These are phyloP conservation scores for Lindbergichthys nudifrons DNA, from an alignment of 2,797 vertebrate species.

Conservation along the genomic window DNA sequence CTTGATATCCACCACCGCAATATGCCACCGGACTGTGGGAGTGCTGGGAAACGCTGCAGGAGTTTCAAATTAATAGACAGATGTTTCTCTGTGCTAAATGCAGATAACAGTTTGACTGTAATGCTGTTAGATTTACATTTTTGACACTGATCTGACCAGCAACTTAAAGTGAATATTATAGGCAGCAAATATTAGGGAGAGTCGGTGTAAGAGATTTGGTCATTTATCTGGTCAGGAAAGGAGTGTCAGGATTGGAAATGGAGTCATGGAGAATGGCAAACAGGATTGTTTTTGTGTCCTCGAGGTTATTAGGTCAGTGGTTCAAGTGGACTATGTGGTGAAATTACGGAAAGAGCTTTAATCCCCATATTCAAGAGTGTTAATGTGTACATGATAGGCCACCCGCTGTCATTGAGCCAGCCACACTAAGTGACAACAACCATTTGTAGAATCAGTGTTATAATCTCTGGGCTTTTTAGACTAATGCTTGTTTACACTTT, in stretches of 20 bases:
- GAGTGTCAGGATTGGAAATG: slow-evolving; percentile 2
- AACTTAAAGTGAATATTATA: background rate
- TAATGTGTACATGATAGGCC: slow-evolving; percentile 56
- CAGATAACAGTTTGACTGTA: slow-evolving; percentile 42
- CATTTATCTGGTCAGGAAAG: background rate
- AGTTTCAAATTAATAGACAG: slow-evolving; percentile 54
- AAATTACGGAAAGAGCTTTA: slow-evolving; percentile 57
- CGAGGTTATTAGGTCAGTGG: slow-evolving; percentile 49
- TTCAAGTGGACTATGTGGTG: slow-evolving; percentile 34
- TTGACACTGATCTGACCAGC: slow-evolving; percentile 30
- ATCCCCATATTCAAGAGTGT: slow-evolving; percentile 64
- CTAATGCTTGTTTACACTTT: slow-evolving; percentile 53
- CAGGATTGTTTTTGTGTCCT: slow-evolving; percentile 25
- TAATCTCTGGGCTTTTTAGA: slow-evolving; percentile 53
- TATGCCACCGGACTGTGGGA: slow-evolving; percentile 56
- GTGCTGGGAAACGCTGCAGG: slow-evolving; percentile 39
- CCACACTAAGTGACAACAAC: slow-evolving; percentile 38
- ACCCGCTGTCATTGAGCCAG: slow-evolving; percentile 44
- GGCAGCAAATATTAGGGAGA: background rate
- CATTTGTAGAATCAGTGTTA: slow-evolving; percentile 37
- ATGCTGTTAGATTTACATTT: slow-evolving; percentile 35
- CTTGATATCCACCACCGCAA: slow-evolving; percentile 62
- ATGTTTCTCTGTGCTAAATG: slow-evolving; percentile 56
- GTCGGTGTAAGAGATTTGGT: slow-evolving; percentile 7
- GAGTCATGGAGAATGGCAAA: background rate